phyloP scores from a whole-genome alignment of 2,797 vertebrate genomes.

The Phrynocephalus vlangalii region DNA sequence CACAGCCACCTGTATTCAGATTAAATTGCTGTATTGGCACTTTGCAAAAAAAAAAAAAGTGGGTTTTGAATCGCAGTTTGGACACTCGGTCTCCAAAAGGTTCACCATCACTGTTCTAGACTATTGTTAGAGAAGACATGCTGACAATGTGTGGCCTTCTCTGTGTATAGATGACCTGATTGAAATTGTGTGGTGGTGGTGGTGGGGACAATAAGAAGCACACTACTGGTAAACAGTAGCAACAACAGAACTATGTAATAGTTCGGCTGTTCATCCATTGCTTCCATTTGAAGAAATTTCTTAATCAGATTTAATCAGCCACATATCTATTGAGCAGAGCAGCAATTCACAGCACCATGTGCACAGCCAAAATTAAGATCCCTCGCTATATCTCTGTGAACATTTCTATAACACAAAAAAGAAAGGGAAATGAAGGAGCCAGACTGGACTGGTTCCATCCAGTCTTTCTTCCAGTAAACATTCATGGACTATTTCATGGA shows the following conservation, averaged over 20 bases:
- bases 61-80: no score
- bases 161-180: not conserved
- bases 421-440: no score
- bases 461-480: no score
- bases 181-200: not conserved
- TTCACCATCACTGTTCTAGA: not conserved
- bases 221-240: not conserved
- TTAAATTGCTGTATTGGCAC: no score
- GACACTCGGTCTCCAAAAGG: no score
- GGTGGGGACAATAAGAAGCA: not conserved
- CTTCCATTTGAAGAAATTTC: not conserved
- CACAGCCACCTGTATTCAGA: no score
- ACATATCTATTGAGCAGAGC: not conserved
- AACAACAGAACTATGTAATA: slow-evolving; percentile 17
- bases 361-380: no score
- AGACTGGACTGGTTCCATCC: no score
- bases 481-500: no score
- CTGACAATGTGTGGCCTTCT: not conserved
- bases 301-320: not conserved
- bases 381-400: not conserved
- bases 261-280: slow-evolving; percentile 6
- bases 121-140: not conserved
- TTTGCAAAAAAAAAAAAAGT: no score
- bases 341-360: not conserved
- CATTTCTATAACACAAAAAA: not conserved